Percentiles rank a stretch among this genome's conserved stretches.
Evolutionary conservation across 2,797 vertebrate genomes (phyloP).

Genomic region (Atherinosoma microstoma): DNA sequence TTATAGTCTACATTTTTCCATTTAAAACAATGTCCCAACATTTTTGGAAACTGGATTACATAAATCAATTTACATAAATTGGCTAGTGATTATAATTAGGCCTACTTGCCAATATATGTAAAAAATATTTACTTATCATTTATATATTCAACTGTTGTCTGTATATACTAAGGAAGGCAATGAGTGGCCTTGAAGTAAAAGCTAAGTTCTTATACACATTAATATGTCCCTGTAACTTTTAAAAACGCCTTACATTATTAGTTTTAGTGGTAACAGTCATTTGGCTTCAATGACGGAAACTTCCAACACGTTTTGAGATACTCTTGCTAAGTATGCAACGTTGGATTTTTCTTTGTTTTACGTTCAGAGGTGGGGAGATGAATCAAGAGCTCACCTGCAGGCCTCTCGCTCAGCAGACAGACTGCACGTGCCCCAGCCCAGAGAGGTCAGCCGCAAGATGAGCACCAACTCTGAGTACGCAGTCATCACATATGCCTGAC

Average conservation of each 20-base stretch:
- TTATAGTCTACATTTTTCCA: too few relatives aligned
- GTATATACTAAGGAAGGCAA: not conserved
- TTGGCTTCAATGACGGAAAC: not conserved
- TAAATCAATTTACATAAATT: too few relatives aligned
- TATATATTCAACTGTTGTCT: not conserved
- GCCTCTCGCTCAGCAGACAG: slow-evolving; percentile 82
- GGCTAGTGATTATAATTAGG: not conserved
- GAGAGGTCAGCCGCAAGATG: slow-evolving; percentile 84
- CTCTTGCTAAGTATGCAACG: not conserved
- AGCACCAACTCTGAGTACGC: slow-evolving; percentile 87
- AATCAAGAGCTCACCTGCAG: slow-evolving; percentile 67
- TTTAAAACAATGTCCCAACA: too few relatives aligned
- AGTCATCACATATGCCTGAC: slow-evolving; percentile 82
- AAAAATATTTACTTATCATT: not conserved
- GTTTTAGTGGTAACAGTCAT: not conserved
- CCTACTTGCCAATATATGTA: not conserved
- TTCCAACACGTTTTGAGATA: not conserved
- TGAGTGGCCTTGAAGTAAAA: not conserved
- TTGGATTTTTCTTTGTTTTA: slow-evolving; percentile 11
- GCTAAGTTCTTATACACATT: not conserved
- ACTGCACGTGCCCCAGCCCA: slow-evolving; percentile 77
- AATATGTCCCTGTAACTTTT: not conserved
- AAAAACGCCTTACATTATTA: not conserved
- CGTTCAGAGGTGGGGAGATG: slow-evolving; percentile 75
- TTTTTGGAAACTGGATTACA: too few relatives aligned